Percentiles rank a stretch among this genome's conserved stretches.
These are phyloP conservation scores for Caenorhabditis wallacei DNA, from an alignment of 2,888 invertebrate species.

Conservation along the genomic window DNA sequence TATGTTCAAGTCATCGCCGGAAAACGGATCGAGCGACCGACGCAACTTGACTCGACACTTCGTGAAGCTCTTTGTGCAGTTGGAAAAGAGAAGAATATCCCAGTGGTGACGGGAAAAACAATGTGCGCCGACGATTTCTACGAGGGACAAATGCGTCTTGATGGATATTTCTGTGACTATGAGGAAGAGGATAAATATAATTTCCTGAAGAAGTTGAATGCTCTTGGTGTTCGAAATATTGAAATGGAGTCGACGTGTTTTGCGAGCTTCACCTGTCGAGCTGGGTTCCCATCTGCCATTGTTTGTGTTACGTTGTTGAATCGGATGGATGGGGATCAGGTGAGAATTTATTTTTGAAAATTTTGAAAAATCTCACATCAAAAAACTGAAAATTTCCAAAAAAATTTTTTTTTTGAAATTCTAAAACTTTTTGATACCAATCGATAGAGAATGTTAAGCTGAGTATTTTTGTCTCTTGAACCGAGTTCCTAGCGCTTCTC, in stretches of 20 bases:
- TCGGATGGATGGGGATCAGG: slow-evolving; percentile 94
- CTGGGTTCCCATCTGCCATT: slow-evolving; percentile 88
- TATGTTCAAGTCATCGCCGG: slow-evolving; percentile 87
- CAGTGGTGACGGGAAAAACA: slow-evolving; percentile 93
- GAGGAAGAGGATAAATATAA: slow-evolving; percentile 92
- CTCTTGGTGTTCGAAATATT: slow-evolving; percentile 92
- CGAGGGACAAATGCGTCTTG: slow-evolving; percentile 96
- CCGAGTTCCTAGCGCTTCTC: too few relatives aligned
- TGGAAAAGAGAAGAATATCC: slow-evolving; percentile 82
- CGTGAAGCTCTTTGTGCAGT: slow-evolving; percentile 90
- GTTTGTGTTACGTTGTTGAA: slow-evolving; percentile 95
- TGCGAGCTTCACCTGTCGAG: slow-evolving; percentile 94
- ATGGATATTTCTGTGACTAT: slow-evolving; percentile 97
- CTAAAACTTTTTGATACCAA: too few relatives aligned
- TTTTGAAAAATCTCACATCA: not conserved
- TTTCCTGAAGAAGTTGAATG: slow-evolving; percentile 88
- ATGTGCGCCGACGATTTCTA: slow-evolving; percentile 98
- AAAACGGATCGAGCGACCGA: slow-evolving; percentile 86
- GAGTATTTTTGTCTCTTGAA: too few relatives aligned
- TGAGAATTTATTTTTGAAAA: not conserved
- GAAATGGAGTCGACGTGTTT: slow-evolving; percentile 95
- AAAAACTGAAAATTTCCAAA: slow-evolving; percentile 82
- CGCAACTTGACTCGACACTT: slow-evolving; percentile 90
- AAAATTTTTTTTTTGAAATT: slow-evolving; percentile 84
- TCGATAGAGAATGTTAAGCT: too few relatives aligned